Base-by-base conservation (phyloP, 2,888 invertebrate genomes). In the Scelioninae gen. 2 region DNA sequence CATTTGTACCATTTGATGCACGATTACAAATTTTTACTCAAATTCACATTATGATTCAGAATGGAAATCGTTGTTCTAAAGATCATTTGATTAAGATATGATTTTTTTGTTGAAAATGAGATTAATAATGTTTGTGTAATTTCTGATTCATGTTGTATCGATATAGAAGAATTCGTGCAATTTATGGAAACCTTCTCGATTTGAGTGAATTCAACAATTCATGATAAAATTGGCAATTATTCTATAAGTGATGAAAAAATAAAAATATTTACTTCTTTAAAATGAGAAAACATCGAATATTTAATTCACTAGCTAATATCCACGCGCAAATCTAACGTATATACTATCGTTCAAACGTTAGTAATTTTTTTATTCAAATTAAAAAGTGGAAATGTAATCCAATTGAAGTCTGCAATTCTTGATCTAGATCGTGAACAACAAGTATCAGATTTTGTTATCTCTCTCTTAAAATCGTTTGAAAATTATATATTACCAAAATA, bases 21-120 rank as follows among this genome's bases (percentile, higher is more conserved):
- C 58, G 77, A 3, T 64, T 72, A 31, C 75, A 75, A 60, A 65
- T 50, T 7, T 74, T 53, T 13, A 65, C 61, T 7, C 65, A 78
- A 45, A 69, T 6, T 46, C 48, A 61, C 39, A 74, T 78, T 52
- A 70, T 67, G 5, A 78, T 77, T 57, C 71, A 76, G 22, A 35
- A 43, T 25, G 76, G 73, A 45, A 78, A 80, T 77, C 75, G 78
- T 16, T 78, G 78, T 37, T 78, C 77, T 41, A 10, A 18, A 10
- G 52, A 7, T 31, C 77, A 78, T 52, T 41, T 78, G n/a, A 76
- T 78, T 5, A 77, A 75, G 37, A 67, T 76, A 11, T 48, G 72
- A 9, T 76, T 80, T 60, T 77, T n/a, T n/a, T n/a, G n/a, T 28
- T 16, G 37, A 61, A 35, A 55, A 55, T n/a, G 53, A 76, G 48